Base-by-base conservation (phyloP, 1,140 invertebrate genomes). In the Cyphomyrmex costatus region DNA sequence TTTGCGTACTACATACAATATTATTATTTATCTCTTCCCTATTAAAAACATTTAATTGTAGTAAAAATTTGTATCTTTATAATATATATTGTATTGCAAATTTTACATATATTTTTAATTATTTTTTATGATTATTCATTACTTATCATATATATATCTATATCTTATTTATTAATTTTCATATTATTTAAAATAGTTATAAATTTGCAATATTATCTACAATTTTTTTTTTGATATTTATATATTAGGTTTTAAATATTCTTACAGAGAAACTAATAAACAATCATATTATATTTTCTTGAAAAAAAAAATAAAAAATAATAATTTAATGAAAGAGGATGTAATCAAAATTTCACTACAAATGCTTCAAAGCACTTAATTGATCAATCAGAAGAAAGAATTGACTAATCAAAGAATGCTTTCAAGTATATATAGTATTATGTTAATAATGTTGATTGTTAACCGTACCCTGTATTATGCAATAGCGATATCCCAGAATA, bases 181-280 rank as follows among this genome's bases (percentile, higher is more conserved):
- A 27, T 27, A 60, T 27, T 2, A 14, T 60, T 60, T 60, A 60
- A 60, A 53, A 56, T 27, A 30, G 3, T 30, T 61, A 12, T 61
- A 61, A 60, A 60, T 60, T 60, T 61, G 6, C 7, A 61, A 61
- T 27, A 16, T 60, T 60, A 60, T n/a, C n/a, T n/a, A n/a, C n/a
- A n/a, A n/a, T n/a, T n/a, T n/a, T n/a, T n/a, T n/a, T n/a, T n/a
- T n/a, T n/a, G n/a, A 63, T 65, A 65, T 36, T 30, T 30, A 14
- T 30, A 14, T 36, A 63, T 19, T 1, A 6, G 1, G 14, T 27
- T 6, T 51, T 42, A 19, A 51, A 0, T 30, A 63, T 63, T 63
- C 16, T 63, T 30, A 33, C 3, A 27, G 14, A 27, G 27, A 27
- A 5, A 63, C 12, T 63, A 7, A 19, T 33, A 14, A 63, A 63